Evolutionary conservation across 2,888 invertebrate genomes (phyloP).

Genomic region (Lobophora halterata): DNA sequence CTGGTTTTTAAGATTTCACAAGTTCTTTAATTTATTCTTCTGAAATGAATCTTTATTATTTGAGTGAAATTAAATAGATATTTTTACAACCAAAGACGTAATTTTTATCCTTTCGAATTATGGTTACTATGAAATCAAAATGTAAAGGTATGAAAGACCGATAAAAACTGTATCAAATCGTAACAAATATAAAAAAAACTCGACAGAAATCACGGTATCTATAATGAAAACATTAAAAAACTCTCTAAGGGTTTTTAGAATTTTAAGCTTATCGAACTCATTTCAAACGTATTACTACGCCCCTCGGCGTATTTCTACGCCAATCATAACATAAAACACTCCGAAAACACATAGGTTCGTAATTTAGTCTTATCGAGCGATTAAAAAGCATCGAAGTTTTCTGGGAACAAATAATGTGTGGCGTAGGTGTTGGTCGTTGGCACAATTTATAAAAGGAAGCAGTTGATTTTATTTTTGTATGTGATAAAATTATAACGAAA

Average conservation of each 20-base stretch:
- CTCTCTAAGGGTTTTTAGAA: too few relatives aligned
- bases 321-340: constrained; percentile 43
- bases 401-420: constrained; percentile 66
- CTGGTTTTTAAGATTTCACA: too few relatives aligned
- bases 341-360: constrained; percentile 45
- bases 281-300: constrained; percentile 20
- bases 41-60: too few relatives aligned
- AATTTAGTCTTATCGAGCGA: constrained; percentile 59
- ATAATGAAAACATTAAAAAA: too few relatives aligned
- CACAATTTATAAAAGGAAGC: constrained; percentile 30
- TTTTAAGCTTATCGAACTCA: constrained; percentile 17
- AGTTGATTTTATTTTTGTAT: constrained; percentile 6
- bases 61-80: too few relatives aligned
- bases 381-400: constrained; percentile 63
- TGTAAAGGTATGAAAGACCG: too few relatives aligned
- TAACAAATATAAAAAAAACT: not conserved
- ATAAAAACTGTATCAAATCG: constrained; percentile 3
- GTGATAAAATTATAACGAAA: too few relatives aligned
- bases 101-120: too few relatives aligned
- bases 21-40: too few relatives aligned
- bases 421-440: constrained; percentile 53
- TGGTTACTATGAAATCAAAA: too few relatives aligned
- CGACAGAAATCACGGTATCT: constrained; percentile 1
- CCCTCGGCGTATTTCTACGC: constrained; percentile 33
- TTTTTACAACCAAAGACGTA: too few relatives aligned